These are phyloP conservation scores for Uloborus plumipes DNA, from an alignment of 2,888 invertebrate genomes.

Conservation along the genomic window DNA sequence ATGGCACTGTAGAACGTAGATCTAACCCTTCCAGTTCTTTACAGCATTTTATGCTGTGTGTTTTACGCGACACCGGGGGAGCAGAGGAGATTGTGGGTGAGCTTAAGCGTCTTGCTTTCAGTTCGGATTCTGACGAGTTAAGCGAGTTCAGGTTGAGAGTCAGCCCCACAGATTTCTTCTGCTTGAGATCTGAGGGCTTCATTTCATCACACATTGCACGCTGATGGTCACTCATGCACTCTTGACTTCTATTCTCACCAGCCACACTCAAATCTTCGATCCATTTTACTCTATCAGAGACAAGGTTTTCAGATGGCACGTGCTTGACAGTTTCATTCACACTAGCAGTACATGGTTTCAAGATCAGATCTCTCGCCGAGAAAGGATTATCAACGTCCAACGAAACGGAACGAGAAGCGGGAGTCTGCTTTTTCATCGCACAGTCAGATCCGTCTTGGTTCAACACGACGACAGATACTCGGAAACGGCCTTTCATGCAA, in stretches of 20 bases:
- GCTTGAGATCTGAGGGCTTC: background rate
- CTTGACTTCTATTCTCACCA: background rate
- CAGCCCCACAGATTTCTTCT: conserved; percentile 1
- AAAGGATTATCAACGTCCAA: conserved; percentile 15
- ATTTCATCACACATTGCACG: conserved; percentile 3
- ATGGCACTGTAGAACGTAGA: conserved; percentile 66
- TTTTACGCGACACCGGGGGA: conserved; percentile 31
- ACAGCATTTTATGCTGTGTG: conserved; percentile 61
- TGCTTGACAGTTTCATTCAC: conserved; percentile 2
- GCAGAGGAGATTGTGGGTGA: conserved; percentile 63
- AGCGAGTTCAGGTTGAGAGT: conserved; percentile 7
- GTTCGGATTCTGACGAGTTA: conserved; percentile 19
- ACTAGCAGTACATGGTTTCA: conserved; percentile 5
- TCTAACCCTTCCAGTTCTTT: conserved; percentile 66
- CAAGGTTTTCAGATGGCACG: conserved; percentile 17
- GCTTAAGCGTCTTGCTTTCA: conserved; percentile 62
- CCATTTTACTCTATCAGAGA: conserved; percentile 33
- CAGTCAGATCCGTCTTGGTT: conserved; percentile 8
- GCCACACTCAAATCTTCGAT: conserved; percentile 31
- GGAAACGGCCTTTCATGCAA: conserved; percentile 39
- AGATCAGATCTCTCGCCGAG: background rate
- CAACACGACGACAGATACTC: conserved; percentile 37
- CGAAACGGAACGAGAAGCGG: conserved; percentile 27
- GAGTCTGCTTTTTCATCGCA: background rate
- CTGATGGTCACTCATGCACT: background rate